phyloP scores from a whole-genome alignment of 2,113 vertebrate genomes.

The Ammodytes dubius region DNA sequence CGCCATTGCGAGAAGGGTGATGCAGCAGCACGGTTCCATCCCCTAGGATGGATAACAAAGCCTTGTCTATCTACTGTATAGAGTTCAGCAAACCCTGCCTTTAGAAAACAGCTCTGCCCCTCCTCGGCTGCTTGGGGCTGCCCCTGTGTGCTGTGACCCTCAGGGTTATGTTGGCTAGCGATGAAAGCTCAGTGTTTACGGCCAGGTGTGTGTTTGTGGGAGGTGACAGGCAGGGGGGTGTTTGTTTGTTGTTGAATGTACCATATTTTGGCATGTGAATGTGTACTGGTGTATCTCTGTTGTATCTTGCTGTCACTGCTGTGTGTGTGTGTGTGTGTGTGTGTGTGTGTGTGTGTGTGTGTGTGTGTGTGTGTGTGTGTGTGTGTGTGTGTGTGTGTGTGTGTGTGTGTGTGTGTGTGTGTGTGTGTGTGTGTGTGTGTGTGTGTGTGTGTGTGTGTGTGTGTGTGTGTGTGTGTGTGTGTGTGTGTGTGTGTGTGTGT shows the following conservation, averaged over 20 bases:
- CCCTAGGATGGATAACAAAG: constrained; percentile 59
- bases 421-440: too few species aligned
- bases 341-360: neutral
- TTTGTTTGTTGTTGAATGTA: neutral
- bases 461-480: constrained; percentile 40
- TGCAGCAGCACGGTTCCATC: constrained; percentile 24
- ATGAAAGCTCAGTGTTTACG: constrained; percentile 37
- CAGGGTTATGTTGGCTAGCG: constrained; percentile 7
- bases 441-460: constrained; percentile 39
- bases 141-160: constrained; percentile 14
- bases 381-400: too few species aligned
- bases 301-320: too few species aligned
- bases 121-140: neutral
- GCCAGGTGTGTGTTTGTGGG: constrained; percentile 2
- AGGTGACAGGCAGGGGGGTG: neutral
- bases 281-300: neutral
- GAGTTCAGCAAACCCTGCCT: constrained; percentile 23
- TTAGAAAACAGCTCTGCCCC: constrained; percentile 23
- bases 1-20: constrained; percentile 42
- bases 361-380: neutral
- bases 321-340: constrained; percentile 5
- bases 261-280: neutral
- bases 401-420: too few species aligned
- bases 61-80: constrained; percentile 21
- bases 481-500: constrained; percentile 40